Evolutionary conservation across 2,888 invertebrate species (phyloP).

Genomic region (Calameuta idolon): DNA sequence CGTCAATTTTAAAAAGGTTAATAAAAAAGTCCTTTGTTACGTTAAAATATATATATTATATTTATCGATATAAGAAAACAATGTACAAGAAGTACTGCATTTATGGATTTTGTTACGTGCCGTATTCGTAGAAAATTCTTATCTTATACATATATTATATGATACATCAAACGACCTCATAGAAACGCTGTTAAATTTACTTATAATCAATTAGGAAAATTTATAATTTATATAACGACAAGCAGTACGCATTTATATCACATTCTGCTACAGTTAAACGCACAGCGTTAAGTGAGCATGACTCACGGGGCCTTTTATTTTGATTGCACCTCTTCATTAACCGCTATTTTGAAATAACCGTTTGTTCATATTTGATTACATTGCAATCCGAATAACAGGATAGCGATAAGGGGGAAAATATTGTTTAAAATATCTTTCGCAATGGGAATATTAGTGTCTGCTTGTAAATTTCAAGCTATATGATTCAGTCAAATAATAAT

Average conservation of each 20-base stretch:
- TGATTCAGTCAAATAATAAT: background rate
- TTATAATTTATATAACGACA: background rate
- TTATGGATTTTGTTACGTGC: background rate
- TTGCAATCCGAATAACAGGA: background rate
- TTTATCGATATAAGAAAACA: background rate
- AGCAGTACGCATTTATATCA: background rate
- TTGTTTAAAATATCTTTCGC: background rate
- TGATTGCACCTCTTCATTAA: background rate
- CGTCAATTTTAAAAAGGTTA: background rate
- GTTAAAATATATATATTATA: background rate
- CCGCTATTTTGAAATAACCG: background rate
- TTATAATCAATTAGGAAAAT: background rate
- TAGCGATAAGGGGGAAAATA: background rate
- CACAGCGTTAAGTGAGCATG: background rate
- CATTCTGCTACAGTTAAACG: background rate
- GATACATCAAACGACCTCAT: background rate
- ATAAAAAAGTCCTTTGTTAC: background rate
- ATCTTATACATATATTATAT: background rate
- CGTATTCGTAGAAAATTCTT: background rate
- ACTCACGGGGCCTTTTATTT: background rate
- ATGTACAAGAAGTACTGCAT: background rate
- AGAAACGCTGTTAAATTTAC: background rate
- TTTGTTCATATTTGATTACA: background rate
- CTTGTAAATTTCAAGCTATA: background rate
- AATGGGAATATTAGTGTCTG: background rate